Base-by-base conservation (phyloP, 2,113 vertebrate species). In the Eleginops maclovinus region DNA sequence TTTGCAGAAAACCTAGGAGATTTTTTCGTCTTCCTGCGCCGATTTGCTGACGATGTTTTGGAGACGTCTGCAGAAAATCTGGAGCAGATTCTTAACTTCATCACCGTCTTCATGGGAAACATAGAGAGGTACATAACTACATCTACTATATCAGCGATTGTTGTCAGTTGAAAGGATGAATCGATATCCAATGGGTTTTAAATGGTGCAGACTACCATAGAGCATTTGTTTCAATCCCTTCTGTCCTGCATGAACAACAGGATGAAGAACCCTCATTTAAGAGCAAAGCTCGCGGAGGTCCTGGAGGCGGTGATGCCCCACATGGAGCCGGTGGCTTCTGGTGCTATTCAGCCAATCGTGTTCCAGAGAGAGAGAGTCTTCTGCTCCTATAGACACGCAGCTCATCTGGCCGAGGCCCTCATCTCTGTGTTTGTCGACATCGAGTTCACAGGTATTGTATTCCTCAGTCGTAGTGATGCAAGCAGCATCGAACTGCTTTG, bases 361-460 rank as follows among this genome's bases (percentile, higher is more conserved):
- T 99, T 97, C 54, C 97, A 98, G 60, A 95, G 98, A 56, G 96
- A 98, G 83, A 94, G 96, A n/a, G 96, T 97, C 50, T 99, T 99
- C 92, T 97, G 96, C 93, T 93, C 94, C 5, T 99, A 97, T 79
- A 91, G 68, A 5, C 83, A 97, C 0, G 97, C 98, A 2, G 79
- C 96, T 43, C 95, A 95, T 8, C 94, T 99, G 55, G 97, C 98
- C 0, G 97, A 99, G 89, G 97, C 98, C 0, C 96, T 99, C 24
- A 98, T 99, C 93, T 95, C 95, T 71, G 98, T 99, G 87, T 99
- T 99, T 70, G 98, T 99, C 84, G 98, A 99, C 84, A 99, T 99
- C 1, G 98, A 99, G 87, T 99, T 99, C 66, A 99, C 98, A 0
- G 98, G 98, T 99, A 79, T 10, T 53, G 26, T 17, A 12, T 6